Evolutionary conservation across 2,113 vertebrate genomes (phyloP).

Genomic region (Dipodomys spectabilis): DNA sequence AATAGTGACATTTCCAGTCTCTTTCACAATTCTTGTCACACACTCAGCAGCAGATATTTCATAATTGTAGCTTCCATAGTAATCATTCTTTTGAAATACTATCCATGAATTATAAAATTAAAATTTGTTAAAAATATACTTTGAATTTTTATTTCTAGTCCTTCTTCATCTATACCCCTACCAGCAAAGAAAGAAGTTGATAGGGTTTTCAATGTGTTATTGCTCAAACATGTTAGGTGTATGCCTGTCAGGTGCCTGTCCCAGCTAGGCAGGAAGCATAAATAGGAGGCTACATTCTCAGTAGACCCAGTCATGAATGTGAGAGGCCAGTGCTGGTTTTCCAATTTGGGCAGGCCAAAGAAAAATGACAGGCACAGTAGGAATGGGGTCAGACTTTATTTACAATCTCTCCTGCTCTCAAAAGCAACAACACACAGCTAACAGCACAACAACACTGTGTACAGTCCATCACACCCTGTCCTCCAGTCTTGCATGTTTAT

Average conservation of each 20-base stretch:
- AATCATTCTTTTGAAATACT: slow-evolving; percentile 39
- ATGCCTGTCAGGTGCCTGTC: too few species aligned
- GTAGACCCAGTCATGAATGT: background rate
- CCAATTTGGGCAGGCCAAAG: too few species aligned
- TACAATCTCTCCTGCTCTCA: background rate
- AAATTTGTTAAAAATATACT: slow-evolving; percentile 42
- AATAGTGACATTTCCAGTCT: too few species aligned
- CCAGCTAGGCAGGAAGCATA: too few species aligned
- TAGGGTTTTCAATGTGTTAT: slow-evolving; percentile 37
- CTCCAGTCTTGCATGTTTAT: too few species aligned
- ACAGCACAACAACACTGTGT: too few species aligned
- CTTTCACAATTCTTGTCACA: background rate
- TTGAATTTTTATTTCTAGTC: slow-evolving; percentile 8
- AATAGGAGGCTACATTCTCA: too few species aligned
- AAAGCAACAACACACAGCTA: too few species aligned
- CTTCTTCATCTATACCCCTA: slow-evolving; percentile 20
- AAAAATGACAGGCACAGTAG: too few species aligned
- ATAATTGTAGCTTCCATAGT: slow-evolving; percentile 6
- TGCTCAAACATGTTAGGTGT: background rate
- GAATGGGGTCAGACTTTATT: background rate
- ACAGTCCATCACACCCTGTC: too few species aligned
- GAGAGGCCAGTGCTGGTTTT: background rate
- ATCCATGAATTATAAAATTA: slow-evolving; percentile 4
- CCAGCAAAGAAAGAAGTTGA: background rate
- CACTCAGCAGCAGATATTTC: slow-evolving; percentile 36